These are phyloP conservation scores for Callinectes sapidus DNA, from an alignment of 2,888 invertebrate genomes.

Conservation along the genomic window DNA sequence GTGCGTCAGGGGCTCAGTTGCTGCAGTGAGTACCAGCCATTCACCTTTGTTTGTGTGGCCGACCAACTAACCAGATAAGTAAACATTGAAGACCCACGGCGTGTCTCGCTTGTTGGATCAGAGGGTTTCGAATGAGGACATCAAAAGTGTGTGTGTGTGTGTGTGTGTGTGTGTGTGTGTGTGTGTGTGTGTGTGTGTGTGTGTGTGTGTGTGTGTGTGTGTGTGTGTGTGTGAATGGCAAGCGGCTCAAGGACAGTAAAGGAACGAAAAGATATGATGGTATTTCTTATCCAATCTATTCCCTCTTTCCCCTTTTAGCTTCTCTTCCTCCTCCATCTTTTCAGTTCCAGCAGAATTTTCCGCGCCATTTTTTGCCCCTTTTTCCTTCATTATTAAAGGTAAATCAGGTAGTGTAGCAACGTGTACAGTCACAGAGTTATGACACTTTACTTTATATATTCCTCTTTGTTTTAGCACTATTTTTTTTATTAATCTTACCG, in stretches of 20 bases:
- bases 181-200: slow-evolving; percentile 25
- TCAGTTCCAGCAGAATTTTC: no score
- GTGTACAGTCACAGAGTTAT: no score
- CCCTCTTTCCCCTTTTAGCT: background rate
- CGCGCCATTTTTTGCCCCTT: no score
- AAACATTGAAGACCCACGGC: background rate
- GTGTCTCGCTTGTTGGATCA: background rate
- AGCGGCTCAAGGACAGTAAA: background rate
- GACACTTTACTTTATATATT: background rate
- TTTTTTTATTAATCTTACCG: background rate
- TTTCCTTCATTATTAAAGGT: no score
- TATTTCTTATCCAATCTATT: background rate
- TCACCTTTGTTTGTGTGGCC: background rate
- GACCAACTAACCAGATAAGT: slow-evolving; percentile 6
- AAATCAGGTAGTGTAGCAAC: no score
- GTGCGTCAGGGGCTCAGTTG: background rate
- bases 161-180: slow-evolving; percentile 21
- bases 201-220: slow-evolving; percentile 25
- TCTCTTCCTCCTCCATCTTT: background rate
- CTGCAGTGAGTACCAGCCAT: background rate
- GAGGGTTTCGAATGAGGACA: background rate
- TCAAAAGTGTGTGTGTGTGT: background rate
- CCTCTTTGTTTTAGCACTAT: background rate
- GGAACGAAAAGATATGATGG: background rate
- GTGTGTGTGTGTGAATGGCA: background rate